Base-by-base conservation (phyloP, 2,113 vertebrate genomes). In the Thomomys bottae region DNA sequence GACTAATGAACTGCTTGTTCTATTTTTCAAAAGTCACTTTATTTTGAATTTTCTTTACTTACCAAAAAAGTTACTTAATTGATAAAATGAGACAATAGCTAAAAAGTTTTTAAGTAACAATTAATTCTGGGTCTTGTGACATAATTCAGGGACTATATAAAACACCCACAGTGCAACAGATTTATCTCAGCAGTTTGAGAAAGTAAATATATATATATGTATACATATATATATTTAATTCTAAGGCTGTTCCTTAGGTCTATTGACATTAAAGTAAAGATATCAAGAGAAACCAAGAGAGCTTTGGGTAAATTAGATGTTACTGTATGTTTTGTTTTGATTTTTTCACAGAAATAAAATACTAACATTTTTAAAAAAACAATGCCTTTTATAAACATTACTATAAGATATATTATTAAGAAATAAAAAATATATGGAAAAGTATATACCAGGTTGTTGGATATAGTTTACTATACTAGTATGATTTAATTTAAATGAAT, bases 401-500 rank as follows among this genome's bases (percentile, higher is more conserved):
- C 88, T 82, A 38, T 1, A 42, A 79, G 36, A 18, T 8, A 54
- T 54, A 42, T 71, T 68, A 2, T 70, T 91, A 38, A 67, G 14
- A n/a, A n/a, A n/a, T n/a, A n/a, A n/a, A n/a, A n/a, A n/a, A n/a
- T n/a, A n/a, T n/a, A n/a, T n/a, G n/a, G n/a, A n/a, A n/a, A 89
- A 3, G 45, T 90, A 87, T 70, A 11, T 3, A 71, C 5, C 40
- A 17, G 8, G 26, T 68, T 78, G 89, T 49, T 30, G 85, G 24
- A 49, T 28, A 28, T 87, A 91, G 66, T 87, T 79, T 84, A 72
- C 80, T 66, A 57, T 4, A 66, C 34, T 63, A 66, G 30, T 66
- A 20, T 2, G 81, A 64, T 59, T 92, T 84, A 77, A 57, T 59
- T 92, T 84, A 78, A 92, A 26, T 64, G 59, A 95, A 64, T 79